These are phyloP conservation scores for Leptosomus discolor DNA, from an alignment of 2,113 vertebrate genomes.

Conservation along the genomic window DNA sequence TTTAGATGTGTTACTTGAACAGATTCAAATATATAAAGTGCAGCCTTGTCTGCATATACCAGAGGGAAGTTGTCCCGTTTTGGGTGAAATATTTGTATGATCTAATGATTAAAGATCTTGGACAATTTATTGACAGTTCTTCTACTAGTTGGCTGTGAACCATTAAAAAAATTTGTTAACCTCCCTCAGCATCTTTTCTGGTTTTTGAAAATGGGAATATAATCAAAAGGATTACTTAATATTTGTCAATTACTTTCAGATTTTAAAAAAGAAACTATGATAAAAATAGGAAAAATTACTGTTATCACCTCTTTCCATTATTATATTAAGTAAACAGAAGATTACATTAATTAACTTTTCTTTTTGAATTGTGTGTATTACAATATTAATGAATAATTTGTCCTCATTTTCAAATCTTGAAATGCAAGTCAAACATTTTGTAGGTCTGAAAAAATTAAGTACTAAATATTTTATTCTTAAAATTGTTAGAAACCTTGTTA, in stretches of 20 bases:
- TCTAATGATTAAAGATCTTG: neutral
- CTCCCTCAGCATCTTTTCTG: neutral
- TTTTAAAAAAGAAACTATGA: neutral
- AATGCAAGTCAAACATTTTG: neutral
- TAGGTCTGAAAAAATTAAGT: neutral
- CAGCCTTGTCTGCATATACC: neutral
- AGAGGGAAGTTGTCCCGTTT: neutral
- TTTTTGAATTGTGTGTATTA: neutral
- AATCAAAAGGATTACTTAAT: neutral
- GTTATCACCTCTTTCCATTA: neutral
- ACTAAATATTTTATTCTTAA: slow-evolving; percentile 9
- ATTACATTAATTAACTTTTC: neutral
- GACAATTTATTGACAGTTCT: neutral
- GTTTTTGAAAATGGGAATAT: neutral
- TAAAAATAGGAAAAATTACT: neutral
- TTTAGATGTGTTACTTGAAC: neutral
- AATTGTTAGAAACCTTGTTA: slow-evolving; percentile 23
- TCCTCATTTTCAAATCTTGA: neutral
- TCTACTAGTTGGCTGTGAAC: neutral
- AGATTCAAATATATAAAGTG: neutral
- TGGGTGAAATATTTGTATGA: neutral
- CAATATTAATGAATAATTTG: neutral
- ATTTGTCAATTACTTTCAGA: neutral
- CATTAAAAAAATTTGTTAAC: neutral
- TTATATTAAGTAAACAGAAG: neutral